These are phyloP conservation scores for Eristalis intricaria DNA, from an alignment of 2,888 invertebrate genomes.

Conservation along the genomic window DNA sequence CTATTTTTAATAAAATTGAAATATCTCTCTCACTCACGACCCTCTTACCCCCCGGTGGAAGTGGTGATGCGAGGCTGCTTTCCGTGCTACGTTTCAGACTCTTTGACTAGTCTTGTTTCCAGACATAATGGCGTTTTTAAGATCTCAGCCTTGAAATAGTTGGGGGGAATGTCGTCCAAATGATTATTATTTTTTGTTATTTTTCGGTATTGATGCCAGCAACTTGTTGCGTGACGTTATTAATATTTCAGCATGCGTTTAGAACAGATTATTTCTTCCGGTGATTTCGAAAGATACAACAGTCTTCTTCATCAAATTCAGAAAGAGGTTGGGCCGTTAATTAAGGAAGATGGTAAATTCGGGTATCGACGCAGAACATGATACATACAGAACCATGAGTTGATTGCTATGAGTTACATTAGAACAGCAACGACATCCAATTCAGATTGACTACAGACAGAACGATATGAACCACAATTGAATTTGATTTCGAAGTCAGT, in stretches of 20 bases:
- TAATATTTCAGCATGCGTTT: constrained; percentile 36
- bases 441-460: not conserved
- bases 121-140: constrained; percentile 58
- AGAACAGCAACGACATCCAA: not conserved
- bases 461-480: not conserved
- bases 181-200: too few relatives aligned
- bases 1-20: constrained; percentile 57
- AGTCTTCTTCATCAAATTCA: not conserved
- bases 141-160: constrained; percentile 33
- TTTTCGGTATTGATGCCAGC: constrained; percentile 29
- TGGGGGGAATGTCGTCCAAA: constrained; percentile 21
- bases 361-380: too few relatives aligned
- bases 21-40: constrained; percentile 5
- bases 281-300: too few relatives aligned
- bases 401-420: too few relatives aligned
- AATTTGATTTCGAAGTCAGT: not conserved
- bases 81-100: not conserved
- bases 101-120: constrained; percentile 14
- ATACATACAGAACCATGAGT: too few relatives aligned
- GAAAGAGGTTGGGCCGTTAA: too few relatives aligned
- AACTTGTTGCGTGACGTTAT: constrained; percentile 64
- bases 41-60: not conserved
- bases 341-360: too few relatives aligned
- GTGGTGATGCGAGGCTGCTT: not conserved
- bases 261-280: constrained; percentile 20